phyloP scores from a whole-genome alignment of 2,113 vertebrate genomes.

The Proterorhinus semilunaris region DNA sequence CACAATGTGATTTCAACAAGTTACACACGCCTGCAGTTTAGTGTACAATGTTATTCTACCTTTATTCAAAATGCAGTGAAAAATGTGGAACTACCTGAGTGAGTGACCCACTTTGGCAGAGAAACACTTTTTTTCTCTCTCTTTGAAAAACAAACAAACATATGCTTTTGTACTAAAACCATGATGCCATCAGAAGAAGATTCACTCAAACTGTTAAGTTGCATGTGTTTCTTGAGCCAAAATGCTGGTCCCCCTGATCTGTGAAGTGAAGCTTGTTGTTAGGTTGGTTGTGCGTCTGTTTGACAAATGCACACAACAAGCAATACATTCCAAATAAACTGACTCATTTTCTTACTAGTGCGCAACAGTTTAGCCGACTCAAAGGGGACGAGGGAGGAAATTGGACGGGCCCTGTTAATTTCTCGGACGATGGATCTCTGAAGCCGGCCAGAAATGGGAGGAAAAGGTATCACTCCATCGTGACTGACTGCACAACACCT shows the following conservation, averaged over 20 bases:
- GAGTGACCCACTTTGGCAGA: slow-evolving; percentile 41
- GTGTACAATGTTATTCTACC: neutral
- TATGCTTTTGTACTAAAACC: slow-evolving; percentile 8
- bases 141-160: neutral
- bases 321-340: slow-evolving; percentile 81
- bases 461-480: slow-evolving; percentile 90
- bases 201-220: slow-evolving; percentile 27
- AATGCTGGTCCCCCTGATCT: slow-evolving; percentile 41
- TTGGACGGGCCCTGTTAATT: slow-evolving; percentile 96
- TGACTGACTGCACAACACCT: slow-evolving; percentile 72
- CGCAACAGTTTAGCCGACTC: slow-evolving; percentile 98
- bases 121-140: slow-evolving; percentile 2
- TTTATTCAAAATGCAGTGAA: neutral
- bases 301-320: slow-evolving; percentile 57
- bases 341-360: slow-evolving; percentile 96
- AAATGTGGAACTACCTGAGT: neutral
- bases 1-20: neutral
- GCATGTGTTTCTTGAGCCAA: slow-evolving; percentile 41
- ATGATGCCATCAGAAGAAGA: slow-evolving; percentile 21
- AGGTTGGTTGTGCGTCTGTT: slow-evolving; percentile 43
- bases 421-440: slow-evolving; percentile 90
- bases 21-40: neutral
- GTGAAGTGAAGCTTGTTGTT: slow-evolving; percentile 13
- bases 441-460: slow-evolving; percentile 91
- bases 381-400: slow-evolving; percentile 95